Percentiles rank a stretch among this genome's conserved stretches.
phyloP scores from a whole-genome alignment of 2,113 vertebrate species.

The Tyrannus savana region DNA sequence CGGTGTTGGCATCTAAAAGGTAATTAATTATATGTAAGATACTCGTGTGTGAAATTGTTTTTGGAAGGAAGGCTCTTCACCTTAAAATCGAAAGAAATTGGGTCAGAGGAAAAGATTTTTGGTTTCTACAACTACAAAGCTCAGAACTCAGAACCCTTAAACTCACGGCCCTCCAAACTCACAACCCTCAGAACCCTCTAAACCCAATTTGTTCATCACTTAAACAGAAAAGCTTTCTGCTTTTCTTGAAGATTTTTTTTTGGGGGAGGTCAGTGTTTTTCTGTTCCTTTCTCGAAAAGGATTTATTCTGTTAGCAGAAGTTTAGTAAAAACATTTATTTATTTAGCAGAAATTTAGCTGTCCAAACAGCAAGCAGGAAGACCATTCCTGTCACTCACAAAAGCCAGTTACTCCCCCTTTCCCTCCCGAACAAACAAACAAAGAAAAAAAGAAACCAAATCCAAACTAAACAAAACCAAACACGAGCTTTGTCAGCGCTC shows the following conservation, averaged over 20 bases:
- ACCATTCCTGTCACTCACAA: background rate
- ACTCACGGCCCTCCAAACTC: too few species aligned
- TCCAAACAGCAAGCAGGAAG: background rate
- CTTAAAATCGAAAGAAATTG: background rate
- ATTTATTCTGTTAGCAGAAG: background rate
- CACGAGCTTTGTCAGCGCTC: background rate
- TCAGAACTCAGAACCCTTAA: too few species aligned
- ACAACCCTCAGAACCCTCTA: background rate
- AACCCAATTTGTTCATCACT: background rate
- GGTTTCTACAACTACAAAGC: too few species aligned
- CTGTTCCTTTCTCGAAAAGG: background rate
- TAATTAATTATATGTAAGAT: rapidly evolving
- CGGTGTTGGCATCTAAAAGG: rapidly evolving
- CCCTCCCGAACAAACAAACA: too few species aligned
- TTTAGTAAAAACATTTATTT: background rate
- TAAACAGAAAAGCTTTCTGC: background rate
- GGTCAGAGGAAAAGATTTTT: too few species aligned
- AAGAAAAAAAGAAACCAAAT: background rate
- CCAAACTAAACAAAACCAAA: background rate
- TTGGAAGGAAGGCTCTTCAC: background rate
- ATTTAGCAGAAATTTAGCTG: background rate
- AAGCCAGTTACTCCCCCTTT: background rate
- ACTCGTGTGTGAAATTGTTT: rapidly evolving
- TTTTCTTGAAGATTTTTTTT: background rate
- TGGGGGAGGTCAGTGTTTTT: background rate